Evolutionary conservation across 2,888 invertebrate genomes (phyloP), one percentile per base, ranked within the genome.

Genomic region (Cheilosia soror): DNA sequence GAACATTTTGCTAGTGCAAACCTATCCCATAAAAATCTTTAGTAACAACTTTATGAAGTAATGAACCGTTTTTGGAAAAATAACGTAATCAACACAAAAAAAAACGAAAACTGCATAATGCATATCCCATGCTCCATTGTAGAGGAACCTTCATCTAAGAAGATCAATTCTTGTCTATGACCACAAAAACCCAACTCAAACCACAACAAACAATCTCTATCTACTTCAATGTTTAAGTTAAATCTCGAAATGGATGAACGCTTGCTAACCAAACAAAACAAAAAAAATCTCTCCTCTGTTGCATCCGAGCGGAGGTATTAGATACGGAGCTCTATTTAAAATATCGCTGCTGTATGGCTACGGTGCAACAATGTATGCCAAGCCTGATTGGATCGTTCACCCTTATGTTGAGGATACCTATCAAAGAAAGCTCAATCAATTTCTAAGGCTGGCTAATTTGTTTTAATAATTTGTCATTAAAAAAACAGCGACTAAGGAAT

Each of bases 111-210:
- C 71, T 76, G 65, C 81, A 33, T 15, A 76, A 71, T 58, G 44
- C 63, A 63, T 25, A 15, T 47, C 3, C 44, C 49, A 31, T 51
- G 25, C 29, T 20, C 51, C 33, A 62, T 66, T 63, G 40, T 33
- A 62, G 33, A 13, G 40, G 66, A 82, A 60, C 82, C 77, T 82
- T 77, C 66, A 31, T 71, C 9, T 37, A 20, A 73, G 69, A 72
- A 62, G 68, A 83, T 78, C 66, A 68, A 68, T 78, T 68, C 27
- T 47, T 53, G 53, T 49, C 31, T 49, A 33, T 62, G 55, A 68
- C 49, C 77, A 66, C 33, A 31, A 33, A 75, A 55, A 15, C 27
- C 55, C 5, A 40, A 4, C 15, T 33, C 4, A 63, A 73, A 68
- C 72, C 83, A 37, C 77, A 82, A 6, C 9, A 55, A 31, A 37